Conservation (phyloP, 2,113 vertebrate species). For the Crotalus viridis region DNA sequence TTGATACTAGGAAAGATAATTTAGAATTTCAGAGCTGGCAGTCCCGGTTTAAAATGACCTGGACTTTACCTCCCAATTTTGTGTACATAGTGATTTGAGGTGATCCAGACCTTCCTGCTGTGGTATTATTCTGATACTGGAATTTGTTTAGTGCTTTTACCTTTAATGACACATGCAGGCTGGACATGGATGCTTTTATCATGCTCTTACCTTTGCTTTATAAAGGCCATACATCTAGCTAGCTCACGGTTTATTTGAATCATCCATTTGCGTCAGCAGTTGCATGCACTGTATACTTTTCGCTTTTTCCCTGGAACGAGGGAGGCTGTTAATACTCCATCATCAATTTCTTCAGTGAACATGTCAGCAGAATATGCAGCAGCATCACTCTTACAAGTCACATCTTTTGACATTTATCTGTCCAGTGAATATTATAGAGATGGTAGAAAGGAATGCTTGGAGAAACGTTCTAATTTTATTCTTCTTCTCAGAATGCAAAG, state of each 20-base stretch:
- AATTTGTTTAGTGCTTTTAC: conserved; percentile 35
- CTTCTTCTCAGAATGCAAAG: background rate
- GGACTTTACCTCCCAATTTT: background rate
- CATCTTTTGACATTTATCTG: background rate
- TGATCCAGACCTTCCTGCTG: background rate
- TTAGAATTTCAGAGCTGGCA: background rate
- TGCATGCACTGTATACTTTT: background rate
- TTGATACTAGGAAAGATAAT: background rate
- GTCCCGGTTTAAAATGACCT: background rate
- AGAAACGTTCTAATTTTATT: background rate
- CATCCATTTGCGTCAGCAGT: background rate
- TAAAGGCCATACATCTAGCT: conserved; percentile 34
- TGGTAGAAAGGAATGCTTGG: background rate
- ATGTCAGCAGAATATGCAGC: background rate
- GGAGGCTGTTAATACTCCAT: background rate
- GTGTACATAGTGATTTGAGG: conserved; percentile 7
- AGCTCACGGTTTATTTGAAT: background rate
- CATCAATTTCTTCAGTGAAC: background rate
- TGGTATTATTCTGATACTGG: conserved; percentile 12
- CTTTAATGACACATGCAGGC: conserved; percentile 33
- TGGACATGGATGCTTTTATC: conserved; percentile 5
- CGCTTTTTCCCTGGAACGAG: background rate
- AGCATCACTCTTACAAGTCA: background rate
- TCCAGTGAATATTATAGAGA: background rate
- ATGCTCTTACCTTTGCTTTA: conserved; percentile 13